A percentile compares a stretch with the other conserved stretches of the same genome.
Evolutionary conservation across 2,797 vertebrate genomes (phyloP).

Genomic region (Paramormyrops hopkinsi): DNA sequence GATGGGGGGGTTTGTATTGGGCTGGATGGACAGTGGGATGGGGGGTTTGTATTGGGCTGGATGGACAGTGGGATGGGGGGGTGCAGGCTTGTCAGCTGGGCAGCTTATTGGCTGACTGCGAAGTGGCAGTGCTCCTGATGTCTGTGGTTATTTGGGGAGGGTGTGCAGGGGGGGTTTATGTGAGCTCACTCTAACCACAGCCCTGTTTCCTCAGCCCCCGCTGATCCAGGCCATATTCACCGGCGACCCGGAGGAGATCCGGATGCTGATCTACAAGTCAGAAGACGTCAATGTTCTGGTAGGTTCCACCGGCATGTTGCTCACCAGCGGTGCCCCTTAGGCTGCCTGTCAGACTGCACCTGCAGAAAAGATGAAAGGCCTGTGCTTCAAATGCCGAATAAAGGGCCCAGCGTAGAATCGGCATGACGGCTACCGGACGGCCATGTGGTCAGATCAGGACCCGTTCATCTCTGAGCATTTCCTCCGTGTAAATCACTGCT

Average conservation of each 20-base stretch:
- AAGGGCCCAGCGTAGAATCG: background rate
- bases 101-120: background rate
- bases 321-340: background rate
- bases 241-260: slow-evolving; percentile 91
- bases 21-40: background rate
- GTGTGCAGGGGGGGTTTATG: background rate
- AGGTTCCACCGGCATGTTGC: slow-evolving; percentile 28
- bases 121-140: background rate
- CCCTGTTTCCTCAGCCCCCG: slow-evolving; percentile 66
- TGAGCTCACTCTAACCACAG: background rate
- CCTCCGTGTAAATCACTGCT: background rate
- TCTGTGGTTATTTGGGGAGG: background rate
- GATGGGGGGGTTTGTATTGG: background rate
- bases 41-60: background rate
- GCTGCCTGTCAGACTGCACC: background rate
- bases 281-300: slow-evolving; percentile 95
- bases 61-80: background rate
- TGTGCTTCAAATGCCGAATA: background rate
- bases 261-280: slow-evolving; percentile 91
- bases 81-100: background rate
- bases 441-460: background rate
- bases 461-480: background rate
- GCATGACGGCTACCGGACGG: background rate
- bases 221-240: slow-evolving; percentile 94
- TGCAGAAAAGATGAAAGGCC: background rate